Evolutionary conservation across 2,888 invertebrate genomes (phyloP).

Genomic region (Parochlus steinenii): DNA sequence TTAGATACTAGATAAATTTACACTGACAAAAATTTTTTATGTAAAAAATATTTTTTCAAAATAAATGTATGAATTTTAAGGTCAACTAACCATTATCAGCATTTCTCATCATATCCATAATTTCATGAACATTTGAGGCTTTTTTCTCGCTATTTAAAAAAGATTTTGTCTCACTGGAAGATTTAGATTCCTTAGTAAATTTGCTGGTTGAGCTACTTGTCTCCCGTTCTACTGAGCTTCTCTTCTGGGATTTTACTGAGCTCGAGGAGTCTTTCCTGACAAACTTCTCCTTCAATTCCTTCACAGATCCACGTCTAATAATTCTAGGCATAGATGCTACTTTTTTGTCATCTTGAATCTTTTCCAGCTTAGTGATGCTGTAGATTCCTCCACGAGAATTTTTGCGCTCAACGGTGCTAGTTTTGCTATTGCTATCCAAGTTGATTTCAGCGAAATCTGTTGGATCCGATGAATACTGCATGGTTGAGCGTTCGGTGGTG

Average conservation of each 20-base stretch:
- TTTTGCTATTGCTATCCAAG: conserved; percentile 12
- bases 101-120: conserved; percentile 60
- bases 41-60: conserved; percentile 12
- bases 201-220: conserved; percentile 21
- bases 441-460: conserved; percentile 22
- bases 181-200: conserved; percentile 17
- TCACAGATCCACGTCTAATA: conserved; percentile 54
- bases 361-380: conserved; percentile 20
- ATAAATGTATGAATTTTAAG: conserved; percentile 4
- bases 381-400: conserved; percentile 26
- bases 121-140: conserved; percentile 58
- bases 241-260: conserved; percentile 20
- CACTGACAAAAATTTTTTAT: conserved; percentile 2
- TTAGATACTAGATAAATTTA: neutral
- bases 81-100: conserved; percentile 42
- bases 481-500: conserved; percentile 48
- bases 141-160: conserved; percentile 55
- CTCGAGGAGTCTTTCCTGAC: conserved; percentile 40
- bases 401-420: conserved; percentile 4
- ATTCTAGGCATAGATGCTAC: conserved; percentile 25
- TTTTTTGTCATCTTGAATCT: conserved; percentile 21
- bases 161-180: conserved; percentile 33
- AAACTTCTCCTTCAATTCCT: conserved; percentile 63
- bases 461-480: conserved; percentile 51
- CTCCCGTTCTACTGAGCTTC: conserved; percentile 15